Percentiles rank a stretch among this genome's conserved stretches.
phyloP scores from a whole-genome alignment of 2,888 invertebrate species.

The Diloba caeruleocephala region DNA sequence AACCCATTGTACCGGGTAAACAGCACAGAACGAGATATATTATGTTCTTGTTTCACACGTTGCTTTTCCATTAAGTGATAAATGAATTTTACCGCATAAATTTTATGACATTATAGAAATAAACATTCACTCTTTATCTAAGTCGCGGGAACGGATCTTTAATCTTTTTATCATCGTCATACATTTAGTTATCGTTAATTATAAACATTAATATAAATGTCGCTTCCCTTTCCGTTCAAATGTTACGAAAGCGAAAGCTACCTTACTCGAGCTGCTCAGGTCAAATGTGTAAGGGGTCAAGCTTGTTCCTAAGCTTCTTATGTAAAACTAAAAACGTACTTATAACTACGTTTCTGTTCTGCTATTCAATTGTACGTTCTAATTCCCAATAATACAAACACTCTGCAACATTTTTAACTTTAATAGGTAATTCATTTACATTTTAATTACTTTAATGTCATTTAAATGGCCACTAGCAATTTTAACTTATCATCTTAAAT shows the following conservation, averaged over 20 bases:
- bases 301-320: conserved; percentile 11
- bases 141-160: conserved; percentile 4
- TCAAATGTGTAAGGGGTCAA: conserved; percentile 35
- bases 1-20: conserved; percentile 83
- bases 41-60: conserved; percentile 70
- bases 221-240: conserved; percentile 17
- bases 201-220: conserved; percentile 24
- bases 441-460: conserved; percentile 3
- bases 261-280: conserved; percentile 42
- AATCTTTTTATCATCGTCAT: no score
- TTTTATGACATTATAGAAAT: conserved; percentile 20
- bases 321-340: conserved; percentile 7
- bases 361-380: conserved; percentile 2
- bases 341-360: not conserved
- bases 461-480: not conserved
- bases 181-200: no score
- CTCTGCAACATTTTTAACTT: not conserved
- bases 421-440: not conserved
- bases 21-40: conserved; percentile 86
- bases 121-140: conserved; percentile 9
- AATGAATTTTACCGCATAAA: conserved; percentile 46
- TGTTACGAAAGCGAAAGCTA: conserved; percentile 38
- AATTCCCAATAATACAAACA: not conserved
- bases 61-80: conserved; percentile 58
- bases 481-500: not conserved